These are phyloP conservation scores for Agrotis puta DNA, from an alignment of 2,888 invertebrate species.

Conservation along the genomic window DNA sequence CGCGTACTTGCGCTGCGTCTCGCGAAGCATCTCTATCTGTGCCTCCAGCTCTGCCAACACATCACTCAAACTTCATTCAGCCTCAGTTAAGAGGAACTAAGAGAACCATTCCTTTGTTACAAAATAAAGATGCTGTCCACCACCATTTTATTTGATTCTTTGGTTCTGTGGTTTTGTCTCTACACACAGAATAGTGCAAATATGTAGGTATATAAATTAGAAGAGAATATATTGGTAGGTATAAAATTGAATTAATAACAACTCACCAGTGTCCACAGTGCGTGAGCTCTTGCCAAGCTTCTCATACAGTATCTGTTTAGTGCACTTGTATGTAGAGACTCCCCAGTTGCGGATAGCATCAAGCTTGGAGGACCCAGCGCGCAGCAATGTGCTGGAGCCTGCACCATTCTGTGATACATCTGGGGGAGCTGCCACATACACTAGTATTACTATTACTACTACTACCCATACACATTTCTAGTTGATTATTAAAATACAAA, in stretches of 20 bases:
- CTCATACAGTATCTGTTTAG: conserved; percentile 98
- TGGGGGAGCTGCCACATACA: conserved; percentile 81
- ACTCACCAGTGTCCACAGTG: conserved; percentile 95
- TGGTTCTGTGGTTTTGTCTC: background rate
- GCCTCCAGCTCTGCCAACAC: conserved; percentile 95
- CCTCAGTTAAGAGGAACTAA: background rate
- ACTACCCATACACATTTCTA: no score
- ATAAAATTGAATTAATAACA: background rate
- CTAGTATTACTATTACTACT: no score
- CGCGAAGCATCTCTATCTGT: conserved; percentile 97
- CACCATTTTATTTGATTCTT: background rate
- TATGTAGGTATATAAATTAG: no score
- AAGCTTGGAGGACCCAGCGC: conserved; percentile 95
- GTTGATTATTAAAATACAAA: background rate
- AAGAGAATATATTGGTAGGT: no score
- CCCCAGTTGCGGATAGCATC: conserved; percentile 99
- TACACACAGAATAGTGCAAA: background rate
- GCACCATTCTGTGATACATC: conserved; percentile 92
- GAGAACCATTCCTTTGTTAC: no score
- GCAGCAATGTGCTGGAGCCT: conserved; percentile 89
- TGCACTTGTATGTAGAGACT: conserved; percentile 99
- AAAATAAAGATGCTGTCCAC: background rate
- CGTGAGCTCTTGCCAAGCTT: conserved; percentile 98
- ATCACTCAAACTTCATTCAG: background rate
- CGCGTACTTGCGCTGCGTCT: conserved; percentile 98